phyloP scores from a whole-genome alignment of 2,888 invertebrate genomes.

The Hemistola chrysoprasaria region DNA sequence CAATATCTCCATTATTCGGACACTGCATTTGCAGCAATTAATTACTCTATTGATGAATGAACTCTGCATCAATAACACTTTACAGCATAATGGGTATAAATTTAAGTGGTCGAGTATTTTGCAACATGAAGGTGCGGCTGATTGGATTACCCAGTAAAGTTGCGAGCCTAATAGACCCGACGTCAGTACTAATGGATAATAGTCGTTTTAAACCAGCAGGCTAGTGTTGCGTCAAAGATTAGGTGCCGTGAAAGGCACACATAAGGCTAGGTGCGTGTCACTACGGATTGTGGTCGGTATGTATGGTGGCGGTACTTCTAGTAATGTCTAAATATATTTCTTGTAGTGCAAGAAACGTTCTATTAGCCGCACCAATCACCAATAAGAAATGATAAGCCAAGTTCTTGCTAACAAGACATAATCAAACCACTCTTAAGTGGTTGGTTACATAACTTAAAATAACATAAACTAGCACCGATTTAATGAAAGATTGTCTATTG shows the following conservation, averaged over 20 bases:
- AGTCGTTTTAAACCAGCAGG: constrained; percentile 19
- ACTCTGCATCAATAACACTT: constrained; percentile 26
- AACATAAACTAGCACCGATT: no score
- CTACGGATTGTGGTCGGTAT: constrained; percentile 2
- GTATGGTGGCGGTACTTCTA: background rate
- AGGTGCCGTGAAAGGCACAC: constrained; percentile 42
- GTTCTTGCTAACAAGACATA: no score
- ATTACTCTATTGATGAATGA: constrained; percentile 27
- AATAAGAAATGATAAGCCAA: no score
- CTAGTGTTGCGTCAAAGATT: constrained; percentile 41
- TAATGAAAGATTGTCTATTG: no score
- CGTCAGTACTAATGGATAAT: constrained; percentile 9
- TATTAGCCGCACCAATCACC: no score
- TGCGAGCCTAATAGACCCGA: constrained; percentile 7
- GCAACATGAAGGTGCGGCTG: constrained; percentile 31
- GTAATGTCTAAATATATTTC: no score
- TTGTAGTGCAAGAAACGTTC: background rate
- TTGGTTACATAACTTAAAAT: no score
- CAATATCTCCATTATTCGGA: background rate
- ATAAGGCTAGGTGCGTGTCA: constrained; percentile 15
- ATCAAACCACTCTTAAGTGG: no score
- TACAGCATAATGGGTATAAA: constrained; percentile 29
- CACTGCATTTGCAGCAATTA: constrained; percentile 13
- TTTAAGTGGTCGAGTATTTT: constrained; percentile 29
- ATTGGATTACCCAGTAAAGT: constrained; percentile 23